These are phyloP conservation scores for Nymphalis c-album DNA, from an alignment of 2,888 invertebrate genomes.

Conservation along the genomic window DNA sequence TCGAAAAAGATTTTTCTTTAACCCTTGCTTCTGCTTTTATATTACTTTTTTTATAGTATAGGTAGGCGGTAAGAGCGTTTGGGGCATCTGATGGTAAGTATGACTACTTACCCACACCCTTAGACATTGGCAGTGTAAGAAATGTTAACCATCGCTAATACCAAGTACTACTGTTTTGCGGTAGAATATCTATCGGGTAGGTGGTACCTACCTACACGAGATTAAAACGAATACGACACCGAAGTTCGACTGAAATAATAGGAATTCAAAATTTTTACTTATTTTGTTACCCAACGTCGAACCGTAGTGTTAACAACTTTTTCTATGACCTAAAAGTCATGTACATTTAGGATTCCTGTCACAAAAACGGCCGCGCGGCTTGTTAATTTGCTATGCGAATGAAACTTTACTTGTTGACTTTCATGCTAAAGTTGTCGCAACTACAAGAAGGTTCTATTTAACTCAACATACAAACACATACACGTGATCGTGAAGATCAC, in stretches of 20 bases:
- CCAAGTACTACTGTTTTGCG: too few species aligned
- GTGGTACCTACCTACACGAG: not conserved
- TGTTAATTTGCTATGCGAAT: slow-evolving; percentile 56
- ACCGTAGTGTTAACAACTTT: slow-evolving; percentile 26
- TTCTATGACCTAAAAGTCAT: slow-evolving; percentile 15
- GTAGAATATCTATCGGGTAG: too few species aligned
- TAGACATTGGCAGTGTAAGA: too few species aligned
- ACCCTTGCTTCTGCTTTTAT: too few species aligned
- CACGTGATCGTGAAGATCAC: not conserved
- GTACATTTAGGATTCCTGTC: slow-evolving; percentile 65
- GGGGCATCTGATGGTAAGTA: too few species aligned
- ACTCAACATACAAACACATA: slow-evolving; percentile 13
- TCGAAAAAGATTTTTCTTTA: too few species aligned
- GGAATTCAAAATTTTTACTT: not conserved
- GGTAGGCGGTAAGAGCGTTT: too few species aligned
- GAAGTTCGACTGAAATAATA: not conserved
- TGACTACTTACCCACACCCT: too few species aligned
- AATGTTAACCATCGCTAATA: too few species aligned
- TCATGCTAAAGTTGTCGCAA: slow-evolving; percentile 20
- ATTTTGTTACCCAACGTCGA: not conserved
- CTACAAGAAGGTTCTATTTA: slow-evolving; percentile 21
- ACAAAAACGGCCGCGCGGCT: slow-evolving; percentile 52
- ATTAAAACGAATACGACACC: not conserved
- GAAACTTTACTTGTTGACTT: slow-evolving; percentile 42
- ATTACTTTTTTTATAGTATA: too few species aligned